Percentiles rank a stretch among this genome's conserved stretches.
Evolutionary conservation across 2,797 vertebrate genomes (phyloP).

Genomic region (Carduelis carduelis): DNA sequence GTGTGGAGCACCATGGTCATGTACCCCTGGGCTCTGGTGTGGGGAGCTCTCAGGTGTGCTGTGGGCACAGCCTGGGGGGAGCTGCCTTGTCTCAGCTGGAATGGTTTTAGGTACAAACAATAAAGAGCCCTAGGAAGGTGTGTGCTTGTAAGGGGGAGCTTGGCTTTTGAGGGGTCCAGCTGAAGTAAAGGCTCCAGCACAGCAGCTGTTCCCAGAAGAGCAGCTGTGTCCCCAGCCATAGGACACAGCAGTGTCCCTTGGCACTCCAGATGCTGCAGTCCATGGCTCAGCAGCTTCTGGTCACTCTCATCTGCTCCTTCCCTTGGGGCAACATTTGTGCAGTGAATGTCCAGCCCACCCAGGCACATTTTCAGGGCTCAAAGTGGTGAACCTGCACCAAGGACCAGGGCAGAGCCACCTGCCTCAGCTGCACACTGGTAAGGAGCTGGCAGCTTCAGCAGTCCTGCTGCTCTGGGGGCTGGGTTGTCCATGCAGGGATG

Average conservation of each 20-base stretch:
- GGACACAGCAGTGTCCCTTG: not conserved
- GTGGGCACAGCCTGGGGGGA: not conserved
- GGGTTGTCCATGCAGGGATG: not conserved
- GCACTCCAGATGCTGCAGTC: not conserved
- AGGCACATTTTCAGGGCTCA: not conserved
- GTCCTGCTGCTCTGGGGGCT: not conserved
- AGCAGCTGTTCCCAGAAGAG: not conserved
- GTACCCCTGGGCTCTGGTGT: accelerated
- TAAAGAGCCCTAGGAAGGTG: slow-evolving; percentile 8
- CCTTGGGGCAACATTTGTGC: not conserved
- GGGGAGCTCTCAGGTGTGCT: not conserved
- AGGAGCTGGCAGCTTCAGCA: not conserved
- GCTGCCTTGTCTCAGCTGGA: not conserved
- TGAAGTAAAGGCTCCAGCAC: accelerated
- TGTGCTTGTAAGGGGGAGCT: not conserved
- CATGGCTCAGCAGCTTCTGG: not conserved
- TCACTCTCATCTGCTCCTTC: not conserved
- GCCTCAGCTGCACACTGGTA: not conserved
- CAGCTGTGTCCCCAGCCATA: not conserved
- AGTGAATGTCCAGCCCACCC: not conserved
- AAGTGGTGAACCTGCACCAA: not conserved
- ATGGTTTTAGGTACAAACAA: not conserved
- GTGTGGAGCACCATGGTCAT: accelerated
- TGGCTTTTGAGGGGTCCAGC: not conserved
- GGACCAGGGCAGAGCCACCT: not conserved